Percentiles rank a stretch among this genome's conserved stretches.
Evolutionary conservation across 1,140 invertebrate species (phyloP).

Genomic region (Coelopa frigida): DNA sequence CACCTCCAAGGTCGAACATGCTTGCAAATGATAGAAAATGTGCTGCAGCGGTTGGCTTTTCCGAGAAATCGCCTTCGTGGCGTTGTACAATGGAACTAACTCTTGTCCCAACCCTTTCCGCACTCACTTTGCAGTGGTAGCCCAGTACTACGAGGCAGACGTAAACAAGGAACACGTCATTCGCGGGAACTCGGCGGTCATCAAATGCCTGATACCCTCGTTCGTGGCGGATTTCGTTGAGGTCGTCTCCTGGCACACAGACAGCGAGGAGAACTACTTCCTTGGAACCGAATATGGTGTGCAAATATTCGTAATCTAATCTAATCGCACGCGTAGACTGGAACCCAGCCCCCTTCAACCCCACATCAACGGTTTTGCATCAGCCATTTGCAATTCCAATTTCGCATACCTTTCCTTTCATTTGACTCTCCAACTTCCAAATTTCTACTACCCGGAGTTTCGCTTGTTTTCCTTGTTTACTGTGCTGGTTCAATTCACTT

Average conservation of each 20-base stretch:
- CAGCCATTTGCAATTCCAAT: not conserved
- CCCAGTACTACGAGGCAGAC: conserved; percentile 82
- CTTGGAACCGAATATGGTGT: conserved; percentile 44
- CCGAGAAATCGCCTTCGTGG: too few relatives aligned
- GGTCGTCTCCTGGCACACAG: conserved; percentile 80
- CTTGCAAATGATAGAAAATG: too few relatives aligned
- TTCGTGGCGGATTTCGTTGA: conserved; percentile 88
- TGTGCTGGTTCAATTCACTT: conserved; percentile 15
- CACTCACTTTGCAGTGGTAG: conserved; percentile 58
- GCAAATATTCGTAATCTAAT: too few relatives aligned
- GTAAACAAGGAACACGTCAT: conserved; percentile 92
- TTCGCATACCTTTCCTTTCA: conserved; percentile 1
- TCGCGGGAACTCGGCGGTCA: conserved; percentile 81
- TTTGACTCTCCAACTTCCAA: not conserved
- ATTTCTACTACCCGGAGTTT: not conserved
- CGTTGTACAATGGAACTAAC: too few relatives aligned
- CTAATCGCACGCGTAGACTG: conserved; percentile 11
- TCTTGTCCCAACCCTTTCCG: too few relatives aligned
- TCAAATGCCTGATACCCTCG: conserved; percentile 89
- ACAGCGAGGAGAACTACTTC: conserved; percentile 60
- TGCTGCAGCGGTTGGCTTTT: too few relatives aligned
- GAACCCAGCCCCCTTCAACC: not conserved
- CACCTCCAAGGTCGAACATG: too few relatives aligned
- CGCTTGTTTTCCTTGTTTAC: conserved; percentile 12
- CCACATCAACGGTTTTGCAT: too few relatives aligned